phyloP scores from a whole-genome alignment of 2,888 invertebrate species.

The Crematogaster levior region DNA sequence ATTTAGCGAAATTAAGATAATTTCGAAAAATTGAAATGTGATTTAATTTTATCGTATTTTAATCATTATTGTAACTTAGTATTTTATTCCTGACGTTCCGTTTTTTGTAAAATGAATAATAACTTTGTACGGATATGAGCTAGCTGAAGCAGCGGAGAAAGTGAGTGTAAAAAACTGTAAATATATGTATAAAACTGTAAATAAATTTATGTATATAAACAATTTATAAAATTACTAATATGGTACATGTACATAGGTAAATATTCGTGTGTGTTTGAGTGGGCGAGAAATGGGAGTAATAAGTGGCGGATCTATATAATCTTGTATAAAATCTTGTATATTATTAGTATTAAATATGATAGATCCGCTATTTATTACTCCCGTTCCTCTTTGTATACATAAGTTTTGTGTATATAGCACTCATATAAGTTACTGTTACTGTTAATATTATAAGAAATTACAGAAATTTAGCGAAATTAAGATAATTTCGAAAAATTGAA shows the following conservation, averaged over 20 bases:
- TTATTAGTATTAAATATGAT: not conserved
- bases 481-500: no score
- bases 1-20: not conserved
- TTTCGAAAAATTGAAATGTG: no score
- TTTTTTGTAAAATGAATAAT: not conserved
- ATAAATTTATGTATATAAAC: constrained; percentile 34
- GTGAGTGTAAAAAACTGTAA: constrained; percentile 14
- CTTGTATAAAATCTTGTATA: not conserved
- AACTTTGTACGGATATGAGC: constrained; percentile 60
- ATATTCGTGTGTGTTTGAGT: not conserved
- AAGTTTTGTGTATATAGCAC: not conserved
- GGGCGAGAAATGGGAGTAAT: not conserved
- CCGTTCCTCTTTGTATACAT: not conserved
- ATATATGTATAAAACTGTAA: no score
- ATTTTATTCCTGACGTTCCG: not conserved
- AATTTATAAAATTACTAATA: not conserved
- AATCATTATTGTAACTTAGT: not conserved
- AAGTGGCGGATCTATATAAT: not conserved
- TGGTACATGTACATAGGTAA: not conserved
- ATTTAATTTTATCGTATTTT: no score
- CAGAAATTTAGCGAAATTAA: not conserved
- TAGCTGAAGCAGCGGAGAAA: constrained; percentile 85
- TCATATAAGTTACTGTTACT: not conserved
- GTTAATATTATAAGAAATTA: not conserved
- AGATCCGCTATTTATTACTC: not conserved